Base-by-base conservation (phyloP, 1,140 invertebrate species). In the Drosophila neocordata region DNA sequence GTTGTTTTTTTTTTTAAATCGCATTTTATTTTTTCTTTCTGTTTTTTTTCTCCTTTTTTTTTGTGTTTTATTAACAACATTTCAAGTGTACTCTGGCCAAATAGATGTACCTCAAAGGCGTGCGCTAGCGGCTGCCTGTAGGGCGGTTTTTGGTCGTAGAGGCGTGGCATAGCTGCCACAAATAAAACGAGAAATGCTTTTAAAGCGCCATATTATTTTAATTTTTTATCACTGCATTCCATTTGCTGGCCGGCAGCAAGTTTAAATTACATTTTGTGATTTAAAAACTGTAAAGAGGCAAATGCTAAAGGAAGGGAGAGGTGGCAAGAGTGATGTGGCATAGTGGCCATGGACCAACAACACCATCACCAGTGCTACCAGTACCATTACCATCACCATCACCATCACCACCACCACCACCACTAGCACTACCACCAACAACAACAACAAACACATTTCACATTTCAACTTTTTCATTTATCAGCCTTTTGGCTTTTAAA, bases 401-500 rank as follows among this genome's bases (percentile, higher is more conserved):
- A 15, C n/a, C 41, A 44, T 2, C 41, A 27, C 18, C 22, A 18
- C 56, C 65, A 73, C 60, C 72, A 57, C 4, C 12, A 38, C 1
- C 41, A 48, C 9, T 15, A 48, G 4, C 59, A 27, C 8, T 15
- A 44, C 9, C 41, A 20, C 18, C 22, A 18, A 60, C 73, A 73
- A 73, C 72, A 57, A 31, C 27, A 53, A 55, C 53, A 75, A 65
- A 74, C 61, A 77, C 66, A 77, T 79, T 74, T 74, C 72, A 56
- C 73, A 77, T 81, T 81, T 81, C 74, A 77, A 81, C 69, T 77
- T 81, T 81, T 81, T 77, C 79, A 81, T 81, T 81, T 81, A 81
- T 81, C 79, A 81, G 79, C 69, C 73, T 82, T 81, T 81, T 77
- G 69, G 78, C 73, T 76, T 76, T 76, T 76, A 76, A 76, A 75